Base-by-base conservation (phyloP, 2,888 invertebrate species). In the Nomada ferruginata region DNA sequence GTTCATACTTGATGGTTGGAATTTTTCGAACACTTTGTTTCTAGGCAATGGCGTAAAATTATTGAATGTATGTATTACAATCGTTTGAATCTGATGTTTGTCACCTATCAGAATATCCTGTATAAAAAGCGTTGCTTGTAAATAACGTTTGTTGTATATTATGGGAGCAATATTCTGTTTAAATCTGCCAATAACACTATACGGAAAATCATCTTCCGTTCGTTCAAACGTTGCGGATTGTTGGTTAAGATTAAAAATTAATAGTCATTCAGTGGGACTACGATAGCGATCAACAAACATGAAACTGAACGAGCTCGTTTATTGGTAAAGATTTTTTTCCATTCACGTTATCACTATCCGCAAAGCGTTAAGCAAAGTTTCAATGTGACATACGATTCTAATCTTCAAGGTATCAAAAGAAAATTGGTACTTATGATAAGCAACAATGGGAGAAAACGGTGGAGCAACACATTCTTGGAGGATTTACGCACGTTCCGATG, bases 371-470 rank as follows among this genome's bases (percentile, higher is more conserved):
- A 42, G 11, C 15, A 9, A 13, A 9, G 7, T 50, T 18, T 11
- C 44, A 23, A 44, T 10, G 26, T 9, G 26, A 64, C 59, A 13
- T 9, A 29, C 50, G 18, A 78, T 53, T 50, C 44, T 68, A 42
- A 42, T 76, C 47, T 90, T 91, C 20, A 87, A 98, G 98, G 97
- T 98, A 98, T 95, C 98, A 98, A 94, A 97, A 97, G 94, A 98
- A 98, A 95, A 99, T 99, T 94, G 98, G 98, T 92, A 97, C 97
- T 42, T 98, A 99, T 94, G 99, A 99, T 94, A 98, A 98, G 93
- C 98, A 98, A 92, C 96, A 97, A 96, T 99, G 99, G 99, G 99
- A 99, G 94, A 97, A 97, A 89, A 98, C 97, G 90, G 97, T 99
- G 87, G 99, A 99, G 92, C 97, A 98, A 93, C 96, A 97, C 91